Evolutionary conservation across 2,113 vertebrate species (phyloP), one percentile per base, ranked within the genome.

Genomic region (Caloenas nicobarica): DNA sequence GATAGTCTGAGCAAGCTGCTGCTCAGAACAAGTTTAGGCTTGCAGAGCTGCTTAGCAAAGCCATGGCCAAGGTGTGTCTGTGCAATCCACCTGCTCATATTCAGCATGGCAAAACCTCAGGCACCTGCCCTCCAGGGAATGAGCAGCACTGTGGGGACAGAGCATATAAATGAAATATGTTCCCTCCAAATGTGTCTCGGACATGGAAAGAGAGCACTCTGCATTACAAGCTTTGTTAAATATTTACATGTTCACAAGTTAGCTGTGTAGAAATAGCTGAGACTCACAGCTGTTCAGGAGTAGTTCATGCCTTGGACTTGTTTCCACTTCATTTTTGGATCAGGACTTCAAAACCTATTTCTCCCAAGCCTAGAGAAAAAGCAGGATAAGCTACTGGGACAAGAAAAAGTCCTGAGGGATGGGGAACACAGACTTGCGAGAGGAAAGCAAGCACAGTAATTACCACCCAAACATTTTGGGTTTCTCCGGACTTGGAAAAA

Each of bases 151-250:
- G 40, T 31, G 34, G 28, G 36, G 23, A 65, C 7, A 29, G 6
- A 60, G 40, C 23, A 13, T 0, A 2, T 12, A 18, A 31, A 21
- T 8, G 22, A 82, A 48, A 65, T 2, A 0, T 13, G 18, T 28
- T 38, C 7, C 31, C 28, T 48, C 79, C 46, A 22, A 15, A 36
- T 1, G 8, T 3, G 10, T 54, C 60, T 68, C 11, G 22, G 23
- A 31, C 33, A 6, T 1, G n/a, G 38, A 44, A 76, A 56, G 29
- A n/a, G 25, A 74, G 25, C 88, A 54, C 31, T 77, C 29, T 5
- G 9, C 2, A 5, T 46, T 48, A 48, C 31, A 19, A 74, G 18
- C 51, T 78, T 51, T 44, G 54, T 48, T 70, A 68, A 71, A 61
- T 48, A 36, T 56, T 40, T 34, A 48, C 73, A 34, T 19, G 57